Percentiles rank a stretch among this genome's conserved stretches.
Evolutionary conservation across 1,140 invertebrate genomes (phyloP).

Genomic region (Meloidogyne floridensis): DNA sequence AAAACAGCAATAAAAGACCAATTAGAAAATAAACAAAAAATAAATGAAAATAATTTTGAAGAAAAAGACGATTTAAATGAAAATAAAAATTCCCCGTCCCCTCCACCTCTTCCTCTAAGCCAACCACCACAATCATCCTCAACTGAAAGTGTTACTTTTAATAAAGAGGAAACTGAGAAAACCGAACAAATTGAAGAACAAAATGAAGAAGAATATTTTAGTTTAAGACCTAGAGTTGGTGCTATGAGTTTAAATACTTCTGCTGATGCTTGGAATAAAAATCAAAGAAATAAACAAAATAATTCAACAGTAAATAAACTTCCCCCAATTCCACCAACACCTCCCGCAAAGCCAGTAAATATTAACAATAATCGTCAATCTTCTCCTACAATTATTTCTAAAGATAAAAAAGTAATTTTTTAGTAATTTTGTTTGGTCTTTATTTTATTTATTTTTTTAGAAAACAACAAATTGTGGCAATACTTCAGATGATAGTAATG

Average conservation of each 20-base stretch:
- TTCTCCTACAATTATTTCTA: background rate
- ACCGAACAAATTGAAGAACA: background rate
- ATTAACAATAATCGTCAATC: background rate
- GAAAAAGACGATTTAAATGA: background rate
- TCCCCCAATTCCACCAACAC: constrained; percentile 11
- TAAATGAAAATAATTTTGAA: background rate
- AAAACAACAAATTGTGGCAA: background rate
- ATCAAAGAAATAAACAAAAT: background rate
- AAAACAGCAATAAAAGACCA: background rate
- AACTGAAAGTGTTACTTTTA: background rate
- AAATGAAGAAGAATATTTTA: background rate
- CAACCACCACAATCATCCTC: constrained; percentile 1
- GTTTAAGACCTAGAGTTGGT: background rate
- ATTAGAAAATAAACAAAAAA: background rate
- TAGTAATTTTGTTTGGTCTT: background rate
- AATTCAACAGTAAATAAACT: background rate
- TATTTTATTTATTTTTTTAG: background rate
- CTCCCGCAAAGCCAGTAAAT: constrained; percentile 8
- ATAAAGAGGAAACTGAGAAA: background rate
- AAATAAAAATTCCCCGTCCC: background rate
- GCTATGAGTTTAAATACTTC: background rate
- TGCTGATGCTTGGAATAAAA: background rate
- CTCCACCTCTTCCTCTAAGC: background rate
- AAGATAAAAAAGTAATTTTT: background rate
- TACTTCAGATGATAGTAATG: background rate